Percentiles rank a stretch among this genome's conserved stretches.
phyloP scores from a whole-genome alignment of 2,113 vertebrate species.

The Platichthys stellatus region DNA sequence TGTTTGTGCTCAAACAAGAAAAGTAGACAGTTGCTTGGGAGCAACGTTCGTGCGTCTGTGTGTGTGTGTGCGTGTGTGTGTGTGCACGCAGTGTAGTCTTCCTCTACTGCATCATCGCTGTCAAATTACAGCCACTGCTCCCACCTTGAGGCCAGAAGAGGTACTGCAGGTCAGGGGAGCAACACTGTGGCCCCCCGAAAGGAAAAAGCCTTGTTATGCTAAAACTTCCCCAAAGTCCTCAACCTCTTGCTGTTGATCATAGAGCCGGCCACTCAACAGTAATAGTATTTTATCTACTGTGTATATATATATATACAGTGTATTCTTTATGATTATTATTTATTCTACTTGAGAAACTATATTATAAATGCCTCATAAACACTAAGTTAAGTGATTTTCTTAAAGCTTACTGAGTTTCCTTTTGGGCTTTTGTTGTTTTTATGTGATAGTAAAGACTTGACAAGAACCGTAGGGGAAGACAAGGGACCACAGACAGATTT shows the following conservation, averaged over 20 bases:
- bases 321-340: too few species aligned
- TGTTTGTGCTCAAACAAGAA: conserved; percentile 39
- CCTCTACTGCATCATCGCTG: conserved; percentile 19
- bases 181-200: background rate
- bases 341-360: too few species aligned
- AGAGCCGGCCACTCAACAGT: background rate
- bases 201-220: background rate
- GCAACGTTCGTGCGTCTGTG: background rate
- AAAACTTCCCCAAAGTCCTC: background rate
- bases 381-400: too few species aligned
- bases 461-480: background rate
- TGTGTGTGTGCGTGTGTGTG: too few species aligned
- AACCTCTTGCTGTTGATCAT: background rate
- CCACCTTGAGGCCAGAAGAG: conserved; percentile 86
- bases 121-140: conserved; percentile 88
- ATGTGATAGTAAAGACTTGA: background rate
- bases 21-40: conserved; percentile 26
- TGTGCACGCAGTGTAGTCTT: conserved; percentile 24
- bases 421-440: background rate
- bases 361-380: too few species aligned
- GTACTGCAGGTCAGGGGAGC: conserved; percentile 40
- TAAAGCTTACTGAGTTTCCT: background rate
- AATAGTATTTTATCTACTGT: too few species aligned
- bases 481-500: too few species aligned
- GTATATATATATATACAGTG: too few species aligned